Conservation (phyloP, 2,888 invertebrate genomes). For the Anticlea derivata region DNA sequence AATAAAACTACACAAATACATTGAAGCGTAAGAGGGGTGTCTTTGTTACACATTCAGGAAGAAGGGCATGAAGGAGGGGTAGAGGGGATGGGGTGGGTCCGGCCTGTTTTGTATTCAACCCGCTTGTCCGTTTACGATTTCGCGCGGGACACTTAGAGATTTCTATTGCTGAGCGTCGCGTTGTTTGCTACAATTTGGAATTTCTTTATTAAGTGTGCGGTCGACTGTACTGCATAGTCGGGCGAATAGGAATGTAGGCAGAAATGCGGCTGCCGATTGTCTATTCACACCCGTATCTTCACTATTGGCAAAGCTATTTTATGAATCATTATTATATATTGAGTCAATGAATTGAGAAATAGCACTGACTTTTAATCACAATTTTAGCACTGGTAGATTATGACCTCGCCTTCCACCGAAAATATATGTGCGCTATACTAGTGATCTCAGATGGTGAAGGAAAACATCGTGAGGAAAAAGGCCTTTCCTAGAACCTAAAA, state of each 20-base stretch:
- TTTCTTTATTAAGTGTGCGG: constrained; percentile 72
- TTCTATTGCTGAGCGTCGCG: constrained; percentile 66
- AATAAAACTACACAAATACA: constrained; percentile 68
- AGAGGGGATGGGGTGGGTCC: constrained; percentile 46
- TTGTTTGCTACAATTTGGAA: constrained; percentile 62
- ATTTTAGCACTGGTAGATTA: no score
- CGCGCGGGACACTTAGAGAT: constrained; percentile 79
- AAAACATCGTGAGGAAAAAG: no score
- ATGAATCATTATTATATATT: no score
- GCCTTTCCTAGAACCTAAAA: no score
- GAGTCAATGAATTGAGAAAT: constrained; percentile 4
- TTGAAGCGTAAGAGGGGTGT: constrained; percentile 78
- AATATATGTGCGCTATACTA: no score
- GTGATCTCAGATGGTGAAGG: no score
- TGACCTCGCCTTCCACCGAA: no score
- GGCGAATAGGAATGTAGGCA: constrained; percentile 37
- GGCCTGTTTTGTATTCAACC: constrained; percentile 78
- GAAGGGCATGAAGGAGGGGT: constrained; percentile 74
- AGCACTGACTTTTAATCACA: background rate
- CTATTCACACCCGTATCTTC: constrained; percentile 13
- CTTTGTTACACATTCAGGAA: constrained; percentile 83
- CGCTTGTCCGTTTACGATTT: constrained; percentile 78
- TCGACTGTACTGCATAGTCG: constrained; percentile 21
- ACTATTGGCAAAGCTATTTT: background rate
- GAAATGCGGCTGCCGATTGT: constrained; percentile 15